Evolutionary conservation across 2,113 vertebrate species (phyloP).

Genomic region (Diadophis punctatus): DNA sequence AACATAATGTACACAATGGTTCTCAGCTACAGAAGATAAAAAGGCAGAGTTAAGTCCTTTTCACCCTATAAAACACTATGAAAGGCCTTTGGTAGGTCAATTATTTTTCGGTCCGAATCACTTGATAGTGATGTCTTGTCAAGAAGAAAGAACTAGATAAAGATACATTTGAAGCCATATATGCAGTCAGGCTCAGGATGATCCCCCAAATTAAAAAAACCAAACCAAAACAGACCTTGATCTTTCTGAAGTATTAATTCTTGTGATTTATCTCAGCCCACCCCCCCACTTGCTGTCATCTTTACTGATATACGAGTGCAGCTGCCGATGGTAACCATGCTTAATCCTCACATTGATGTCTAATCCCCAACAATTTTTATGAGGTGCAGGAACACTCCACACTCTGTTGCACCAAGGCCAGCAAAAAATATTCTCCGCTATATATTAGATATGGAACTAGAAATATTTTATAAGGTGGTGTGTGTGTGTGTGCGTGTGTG

Average conservation of each 20-base stretch:
- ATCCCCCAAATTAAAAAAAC: background rate
- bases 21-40: background rate
- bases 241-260: background rate
- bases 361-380: slow-evolving; percentile 30
- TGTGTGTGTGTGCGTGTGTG: too few species aligned
- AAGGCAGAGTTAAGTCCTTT: background rate
- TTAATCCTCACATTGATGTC: slow-evolving; percentile 22
- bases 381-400: slow-evolving; percentile 8
- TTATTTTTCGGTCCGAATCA: background rate
- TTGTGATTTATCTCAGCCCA: background rate
- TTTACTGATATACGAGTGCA: background rate
- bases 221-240: background rate
- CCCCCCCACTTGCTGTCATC: background rate
- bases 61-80: background rate
- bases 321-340: slow-evolving; percentile 15
- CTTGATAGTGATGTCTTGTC: background rate
- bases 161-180: background rate
- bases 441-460: background rate
- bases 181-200: background rate
- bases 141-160: background rate
- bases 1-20: background rate
- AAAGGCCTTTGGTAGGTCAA: background rate
- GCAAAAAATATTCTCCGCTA: background rate
- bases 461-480: background rate
- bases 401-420: slow-evolving; percentile 4